Evolutionary conservation across 1,140 invertebrate species (phyloP).

Genomic region (Trichomalopsis sarcophagae): DNA sequence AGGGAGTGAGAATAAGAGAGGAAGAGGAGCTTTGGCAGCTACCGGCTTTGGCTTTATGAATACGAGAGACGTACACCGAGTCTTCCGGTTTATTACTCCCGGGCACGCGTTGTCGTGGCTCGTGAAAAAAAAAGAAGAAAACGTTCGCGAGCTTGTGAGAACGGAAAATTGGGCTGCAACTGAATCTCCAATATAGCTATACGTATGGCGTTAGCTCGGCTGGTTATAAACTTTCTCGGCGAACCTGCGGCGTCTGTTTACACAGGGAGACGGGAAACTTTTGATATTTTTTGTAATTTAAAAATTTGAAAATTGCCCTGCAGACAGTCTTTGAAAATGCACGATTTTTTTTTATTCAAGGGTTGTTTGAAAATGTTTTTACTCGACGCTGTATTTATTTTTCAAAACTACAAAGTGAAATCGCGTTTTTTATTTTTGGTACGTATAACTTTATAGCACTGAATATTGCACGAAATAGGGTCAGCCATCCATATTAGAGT

Average conservation of each 20-base stretch:
- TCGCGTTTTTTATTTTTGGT: too few species aligned
- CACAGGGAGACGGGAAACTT: neutral
- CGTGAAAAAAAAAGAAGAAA: neutral
- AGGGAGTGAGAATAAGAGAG: neutral
- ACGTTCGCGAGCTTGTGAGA: neutral
- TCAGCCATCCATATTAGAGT: too few species aligned
- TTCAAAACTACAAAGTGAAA: too few species aligned
- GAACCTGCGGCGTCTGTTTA: neutral
- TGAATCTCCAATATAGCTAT: neutral
- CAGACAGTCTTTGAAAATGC: neutral
- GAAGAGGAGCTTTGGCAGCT: neutral
- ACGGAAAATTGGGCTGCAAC: neutral
- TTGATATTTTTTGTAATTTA: neutral
- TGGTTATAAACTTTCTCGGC: neutral
- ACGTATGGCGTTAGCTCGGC: neutral
- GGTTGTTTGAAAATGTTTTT: too few species aligned
- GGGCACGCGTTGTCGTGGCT: slow-evolving; percentile 18
- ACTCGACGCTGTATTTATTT: too few species aligned
- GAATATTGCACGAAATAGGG: too few species aligned
- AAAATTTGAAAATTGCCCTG: neutral
- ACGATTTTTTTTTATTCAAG: too few species aligned
- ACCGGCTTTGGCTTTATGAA: slow-evolving; percentile 8
- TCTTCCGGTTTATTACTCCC: slow-evolving; percentile 46
- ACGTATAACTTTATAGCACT: too few species aligned
- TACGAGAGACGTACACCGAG: neutral